phyloP scores from a whole-genome alignment of 2,797 vertebrate species.

The Cirrhinus molitorella region DNA sequence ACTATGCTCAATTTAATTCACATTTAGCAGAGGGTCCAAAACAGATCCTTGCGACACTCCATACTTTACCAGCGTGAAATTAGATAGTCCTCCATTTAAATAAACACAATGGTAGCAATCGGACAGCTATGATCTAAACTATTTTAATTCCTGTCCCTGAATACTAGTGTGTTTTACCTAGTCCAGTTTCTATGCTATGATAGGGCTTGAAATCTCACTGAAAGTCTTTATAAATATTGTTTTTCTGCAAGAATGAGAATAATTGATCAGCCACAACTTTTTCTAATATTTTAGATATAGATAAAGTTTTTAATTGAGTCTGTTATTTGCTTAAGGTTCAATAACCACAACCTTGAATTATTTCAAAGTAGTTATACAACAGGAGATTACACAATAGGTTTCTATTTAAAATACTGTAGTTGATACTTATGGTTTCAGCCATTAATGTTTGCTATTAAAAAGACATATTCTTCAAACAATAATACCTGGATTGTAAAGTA shows the following conservation, averaged over 20 bases:
- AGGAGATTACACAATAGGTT: background rate
- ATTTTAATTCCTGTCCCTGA: background rate
- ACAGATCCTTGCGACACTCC: background rate
- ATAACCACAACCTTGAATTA: background rate
- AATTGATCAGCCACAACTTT: background rate
- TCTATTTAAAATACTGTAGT: background rate
- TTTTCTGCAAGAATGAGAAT: background rate
- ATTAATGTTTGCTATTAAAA: background rate
- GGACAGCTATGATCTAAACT: background rate
- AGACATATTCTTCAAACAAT: background rate
- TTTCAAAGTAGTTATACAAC: background rate
- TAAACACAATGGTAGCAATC: background rate
- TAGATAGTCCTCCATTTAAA: background rate
- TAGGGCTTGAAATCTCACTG: background rate
- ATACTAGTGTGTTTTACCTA: background rate
- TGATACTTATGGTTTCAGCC: background rate
- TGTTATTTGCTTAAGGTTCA: background rate
- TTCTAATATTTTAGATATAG: background rate
- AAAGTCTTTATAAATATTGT: background rate
- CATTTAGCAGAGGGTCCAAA: background rate
- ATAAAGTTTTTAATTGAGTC: background rate
- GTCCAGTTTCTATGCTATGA: background rate
- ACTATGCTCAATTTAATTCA: background rate
- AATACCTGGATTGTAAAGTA: constrained; percentile 11
- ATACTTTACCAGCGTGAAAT: background rate